Percentiles rank a stretch among this genome's conserved stretches.
Conservation (phyloP, 1,140 invertebrate genomes). For the Drosophila sturtevanti region DNA sequence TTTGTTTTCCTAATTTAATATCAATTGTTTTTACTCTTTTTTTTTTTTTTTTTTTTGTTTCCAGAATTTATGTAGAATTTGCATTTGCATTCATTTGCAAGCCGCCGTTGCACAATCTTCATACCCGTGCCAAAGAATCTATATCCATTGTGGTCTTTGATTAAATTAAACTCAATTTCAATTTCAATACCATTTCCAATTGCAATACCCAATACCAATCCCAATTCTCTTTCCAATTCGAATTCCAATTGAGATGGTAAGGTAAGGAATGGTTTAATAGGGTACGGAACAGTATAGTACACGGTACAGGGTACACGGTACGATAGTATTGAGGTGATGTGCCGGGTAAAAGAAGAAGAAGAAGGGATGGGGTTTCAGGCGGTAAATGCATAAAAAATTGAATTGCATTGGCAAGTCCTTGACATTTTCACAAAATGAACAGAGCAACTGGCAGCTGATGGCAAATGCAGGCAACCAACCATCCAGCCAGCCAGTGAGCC, state of each 20-base stretch:
- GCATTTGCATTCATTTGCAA: not conserved
- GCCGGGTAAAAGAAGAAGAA: not conserved
- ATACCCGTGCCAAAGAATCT: not conserved
- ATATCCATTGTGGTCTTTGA: constrained; percentile 29
- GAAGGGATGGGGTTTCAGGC: constrained; percentile 1
- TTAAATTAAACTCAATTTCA: constrained; percentile 56
- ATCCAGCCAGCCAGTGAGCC: not conserved
- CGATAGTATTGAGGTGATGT: not conserved
- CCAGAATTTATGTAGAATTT: not conserved
- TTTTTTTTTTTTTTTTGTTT: no score
- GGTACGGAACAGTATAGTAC: not conserved
- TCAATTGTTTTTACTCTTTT: no score
- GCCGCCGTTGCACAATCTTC: not conserved
- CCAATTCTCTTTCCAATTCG: constrained; percentile 18
- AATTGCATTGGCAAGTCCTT: constrained; percentile 71
- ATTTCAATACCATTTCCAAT: constrained; percentile 10
- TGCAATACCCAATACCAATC: not conserved
- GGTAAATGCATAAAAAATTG: constrained; percentile 70
- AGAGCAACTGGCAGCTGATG: constrained; percentile 38
- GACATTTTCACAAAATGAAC: constrained; percentile 71
- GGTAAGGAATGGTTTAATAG: not conserved
- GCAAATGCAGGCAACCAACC: constrained; percentile 9
- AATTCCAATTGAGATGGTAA: constrained; percentile 15
- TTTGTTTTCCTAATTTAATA: no score
- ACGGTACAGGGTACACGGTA: no score